These are phyloP conservation scores for Gymnorhina tibicen DNA, from an alignment of 2,113 vertebrate species.

Conservation along the genomic window DNA sequence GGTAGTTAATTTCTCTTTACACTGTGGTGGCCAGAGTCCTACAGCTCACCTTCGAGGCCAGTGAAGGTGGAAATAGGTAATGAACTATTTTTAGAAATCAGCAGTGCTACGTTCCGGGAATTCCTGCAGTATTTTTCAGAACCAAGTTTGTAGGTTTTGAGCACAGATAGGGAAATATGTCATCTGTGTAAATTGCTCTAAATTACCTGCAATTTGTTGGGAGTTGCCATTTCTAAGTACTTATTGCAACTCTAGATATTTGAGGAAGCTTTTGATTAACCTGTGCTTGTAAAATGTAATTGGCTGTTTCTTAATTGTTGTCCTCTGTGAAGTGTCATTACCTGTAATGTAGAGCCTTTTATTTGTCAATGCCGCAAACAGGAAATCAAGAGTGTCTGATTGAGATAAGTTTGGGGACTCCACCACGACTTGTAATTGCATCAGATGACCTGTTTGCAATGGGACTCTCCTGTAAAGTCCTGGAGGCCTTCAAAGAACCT, in stretches of 20 bases:
- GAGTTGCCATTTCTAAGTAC: constrained; percentile 40
- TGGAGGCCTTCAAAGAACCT: neutral
- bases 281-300: constrained; percentile 43
- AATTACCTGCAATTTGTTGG: constrained; percentile 59
- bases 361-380: constrained; percentile 42
- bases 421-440: neutral
- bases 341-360: constrained; percentile 37
- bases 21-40: neutral
- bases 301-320: constrained; percentile 55
- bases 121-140: neutral
- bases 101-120: neutral
- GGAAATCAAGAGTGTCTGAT: constrained; percentile 52
- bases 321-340: constrained; percentile 51
- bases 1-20: neutral
- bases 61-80: neutral
- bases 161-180: constrained; percentile 13
- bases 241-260: constrained; percentile 30
- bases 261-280: constrained; percentile 64
- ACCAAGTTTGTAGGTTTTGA: neutral
- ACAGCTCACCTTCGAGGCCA: neutral
- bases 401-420: constrained; percentile 35
- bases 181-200: constrained; percentile 14
- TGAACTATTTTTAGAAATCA: neutral
- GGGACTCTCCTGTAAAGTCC: neutral
- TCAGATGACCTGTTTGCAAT: neutral